Conservation (phyloP, 2,888 invertebrate genomes). For the Bruchidius siliquastri region DNA sequence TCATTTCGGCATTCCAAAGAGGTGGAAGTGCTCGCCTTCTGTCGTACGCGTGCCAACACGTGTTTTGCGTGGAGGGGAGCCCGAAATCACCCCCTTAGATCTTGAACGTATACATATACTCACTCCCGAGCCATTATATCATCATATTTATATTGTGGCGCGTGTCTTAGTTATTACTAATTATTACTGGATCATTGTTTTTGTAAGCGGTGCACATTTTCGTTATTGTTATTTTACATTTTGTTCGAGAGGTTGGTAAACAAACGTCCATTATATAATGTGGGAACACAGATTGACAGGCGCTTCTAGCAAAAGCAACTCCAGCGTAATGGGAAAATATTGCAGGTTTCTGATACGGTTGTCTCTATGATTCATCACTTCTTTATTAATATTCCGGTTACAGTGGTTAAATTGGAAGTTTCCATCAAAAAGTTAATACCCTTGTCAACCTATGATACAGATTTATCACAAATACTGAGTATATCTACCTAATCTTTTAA, state of each 20-base stretch:
- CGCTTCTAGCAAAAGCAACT: not conserved
- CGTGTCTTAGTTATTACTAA: not conserved
- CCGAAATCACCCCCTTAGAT: not conserved
- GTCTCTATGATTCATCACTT: too few species aligned
- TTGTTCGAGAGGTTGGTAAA: not conserved
- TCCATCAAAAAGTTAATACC: too few species aligned
- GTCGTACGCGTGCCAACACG: not conserved
- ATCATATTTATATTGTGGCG: not conserved
- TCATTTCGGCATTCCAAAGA: not conserved
- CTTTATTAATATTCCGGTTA: too few species aligned
- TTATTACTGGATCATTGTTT: not conserved
- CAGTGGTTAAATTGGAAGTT: too few species aligned
- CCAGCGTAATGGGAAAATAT: not conserved
- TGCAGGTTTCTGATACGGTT: too few species aligned
- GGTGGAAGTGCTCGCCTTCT: not conserved
- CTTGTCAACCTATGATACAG: too few species aligned
- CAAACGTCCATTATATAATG: not conserved
- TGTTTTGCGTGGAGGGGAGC: not conserved
- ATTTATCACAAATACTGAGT: too few species aligned
- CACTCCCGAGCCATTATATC: not conserved
- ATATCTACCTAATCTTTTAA: too few species aligned
- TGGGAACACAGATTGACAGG: not conserved
- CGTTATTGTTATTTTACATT: not conserved
- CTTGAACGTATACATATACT: not conserved
- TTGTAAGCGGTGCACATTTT: not conserved